Evolutionary conservation across 2,888 invertebrate genomes (phyloP), one percentile per base, ranked within the genome.

Genomic region (Herminia tarsipennalis): DNA sequence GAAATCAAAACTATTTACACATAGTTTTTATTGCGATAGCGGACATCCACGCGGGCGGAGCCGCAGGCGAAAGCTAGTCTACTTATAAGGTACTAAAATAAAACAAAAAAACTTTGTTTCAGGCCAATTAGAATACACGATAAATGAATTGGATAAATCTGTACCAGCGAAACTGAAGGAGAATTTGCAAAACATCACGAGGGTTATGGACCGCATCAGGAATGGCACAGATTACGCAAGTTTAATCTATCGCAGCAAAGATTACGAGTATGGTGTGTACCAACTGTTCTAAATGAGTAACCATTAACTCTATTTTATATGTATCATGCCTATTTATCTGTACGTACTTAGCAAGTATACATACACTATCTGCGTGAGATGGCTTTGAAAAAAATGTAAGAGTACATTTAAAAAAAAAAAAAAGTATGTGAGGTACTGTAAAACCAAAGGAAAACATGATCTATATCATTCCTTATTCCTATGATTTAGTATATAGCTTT

Each of bases 91-190:
- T 20, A 24, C n/a, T 27, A n/a, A 5, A n/a, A n/a, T 3, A 18
- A 2, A 2, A 21, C 4, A 34, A n/a, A n/a, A n/a, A n/a, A n/a
- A n/a, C n/a, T 37, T 37, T 13, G 6, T 44, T 65, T 16, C 62
- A 90, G 90, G 89, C 41, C 88, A 88, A 55, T 61, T 91, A 44
- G 88, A 90, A 60, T 91, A 90, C 47, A 87, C 86, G 1, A 83
- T 90, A 29, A 89, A 91, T 49, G 89, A 91, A 65, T 58, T 91
- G 44, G 90, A 90, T 57, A 82, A 86, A 44, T 78, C 90, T 1
- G 85, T 91, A 12, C 91, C 91, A 1, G 64, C 47, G 1, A 90
- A 87, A 44, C 56, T 91, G 8, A 86, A 83, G 51, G 88, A 90
- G 50, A 91, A 90, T 55, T 66, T 91, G 13, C 78, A 76, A 55